Evolutionary conservation across 2,113 vertebrate species (phyloP).

Genomic region (Trinectes maculatus): DNA sequence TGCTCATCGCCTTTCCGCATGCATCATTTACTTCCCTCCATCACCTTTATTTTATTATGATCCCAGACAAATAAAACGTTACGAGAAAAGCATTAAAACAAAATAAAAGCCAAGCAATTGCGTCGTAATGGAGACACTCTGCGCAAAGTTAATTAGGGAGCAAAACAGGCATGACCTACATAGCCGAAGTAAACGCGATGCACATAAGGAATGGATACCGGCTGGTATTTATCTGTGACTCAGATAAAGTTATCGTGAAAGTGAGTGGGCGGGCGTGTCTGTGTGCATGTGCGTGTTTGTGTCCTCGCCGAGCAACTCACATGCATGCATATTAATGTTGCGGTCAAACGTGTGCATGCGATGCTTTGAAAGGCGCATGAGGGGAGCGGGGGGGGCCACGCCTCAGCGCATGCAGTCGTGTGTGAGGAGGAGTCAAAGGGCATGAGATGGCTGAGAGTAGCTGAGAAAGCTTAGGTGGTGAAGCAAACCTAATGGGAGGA

Average conservation of each 20-base stretch:
- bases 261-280: constrained; percentile 54
- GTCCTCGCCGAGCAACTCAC: constrained; percentile 29
- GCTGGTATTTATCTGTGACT: constrained; percentile 54
- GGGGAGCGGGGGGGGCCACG: constrained; percentile 32
- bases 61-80: constrained; percentile 42
- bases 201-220: constrained; percentile 18
- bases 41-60: constrained; percentile 37
- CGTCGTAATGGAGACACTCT: constrained; percentile 32
- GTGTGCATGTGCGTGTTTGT: constrained; percentile 11
- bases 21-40: constrained; percentile 56
- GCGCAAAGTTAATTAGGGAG: constrained; percentile 51
- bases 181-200: constrained; percentile 43
- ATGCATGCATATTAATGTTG: constrained; percentile 33
- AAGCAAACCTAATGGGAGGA: constrained; percentile 63
- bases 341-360: constrained; percentile 4
- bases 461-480: constrained; percentile 45
- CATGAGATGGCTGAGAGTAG: constrained; percentile 39
- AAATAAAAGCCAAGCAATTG: constrained; percentile 49
- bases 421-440: constrained; percentile 39
- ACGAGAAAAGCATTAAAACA: constrained; percentile 35
- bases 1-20: constrained; percentile 43
- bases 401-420: constrained; percentile 27
- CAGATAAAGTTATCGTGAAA: constrained; percentile 61
- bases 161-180: constrained; percentile 59
- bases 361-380: constrained; percentile 26